A percentile compares a stretch with the other conserved stretches of the same genome.
These are phyloP conservation scores for Bellardia pandia DNA, from an alignment of 2,888 invertebrate species.

Conservation along the genomic window DNA sequence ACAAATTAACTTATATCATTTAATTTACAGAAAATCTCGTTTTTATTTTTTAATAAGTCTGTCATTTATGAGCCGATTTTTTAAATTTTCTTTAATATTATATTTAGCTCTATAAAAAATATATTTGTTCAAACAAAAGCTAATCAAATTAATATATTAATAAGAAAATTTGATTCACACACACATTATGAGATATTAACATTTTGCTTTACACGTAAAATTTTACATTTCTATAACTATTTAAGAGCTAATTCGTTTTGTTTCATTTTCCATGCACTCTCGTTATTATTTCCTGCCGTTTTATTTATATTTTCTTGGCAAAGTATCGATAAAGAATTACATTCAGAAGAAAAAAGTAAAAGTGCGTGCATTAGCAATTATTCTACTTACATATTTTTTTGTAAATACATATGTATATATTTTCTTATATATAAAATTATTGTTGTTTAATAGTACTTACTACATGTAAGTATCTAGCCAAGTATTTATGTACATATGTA, in stretches of 20 bases:
- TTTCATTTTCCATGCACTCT: background rate
- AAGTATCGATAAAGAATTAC: constrained; percentile 15
- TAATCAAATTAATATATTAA: too few species aligned
- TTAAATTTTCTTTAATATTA: too few species aligned
- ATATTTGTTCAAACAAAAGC: too few species aligned
- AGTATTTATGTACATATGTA: background rate
- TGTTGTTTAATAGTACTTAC: background rate
- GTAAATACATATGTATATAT: background rate
- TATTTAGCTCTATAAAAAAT: too few species aligned
- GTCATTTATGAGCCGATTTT: too few species aligned
- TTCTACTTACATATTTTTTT: constrained; percentile 18
- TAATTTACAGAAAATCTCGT: too few species aligned
- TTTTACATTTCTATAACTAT: too few species aligned
- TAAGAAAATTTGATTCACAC: too few species aligned
- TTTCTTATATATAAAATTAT: background rate
- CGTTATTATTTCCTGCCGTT: constrained; percentile 1
- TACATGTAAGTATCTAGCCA: background rate
- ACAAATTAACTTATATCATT: too few species aligned
- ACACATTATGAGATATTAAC: too few species aligned
- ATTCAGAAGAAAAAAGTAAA: constrained; percentile 37
- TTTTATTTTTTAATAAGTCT: too few species aligned
- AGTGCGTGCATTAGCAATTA: constrained; percentile 69
- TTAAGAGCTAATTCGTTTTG: background rate
- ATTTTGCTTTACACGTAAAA: too few species aligned
- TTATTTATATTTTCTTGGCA: constrained; percentile 20